Conservation (phyloP, 2,888 invertebrate species). For the Cheilosia grossa region DNA sequence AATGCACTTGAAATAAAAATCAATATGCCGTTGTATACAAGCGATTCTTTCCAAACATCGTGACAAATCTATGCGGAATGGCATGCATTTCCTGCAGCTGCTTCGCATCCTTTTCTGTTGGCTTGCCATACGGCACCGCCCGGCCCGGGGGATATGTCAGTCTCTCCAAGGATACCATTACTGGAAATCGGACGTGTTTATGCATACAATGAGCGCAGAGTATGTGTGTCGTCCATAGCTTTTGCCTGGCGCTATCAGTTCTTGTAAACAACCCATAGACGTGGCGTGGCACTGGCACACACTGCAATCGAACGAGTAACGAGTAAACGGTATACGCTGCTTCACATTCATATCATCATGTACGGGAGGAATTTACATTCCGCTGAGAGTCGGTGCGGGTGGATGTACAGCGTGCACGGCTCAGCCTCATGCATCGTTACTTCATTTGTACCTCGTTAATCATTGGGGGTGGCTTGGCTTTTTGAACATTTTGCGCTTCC, state of each 20-base stretch:
- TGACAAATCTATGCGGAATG: conserved; percentile 42
- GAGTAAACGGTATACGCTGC: conserved; percentile 38
- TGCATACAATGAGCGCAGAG: conserved; percentile 62
- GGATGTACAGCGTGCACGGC: conserved; percentile 1
- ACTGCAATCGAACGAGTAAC: conserved; percentile 22
- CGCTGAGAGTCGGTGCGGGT: background rate
- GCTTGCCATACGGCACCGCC: conserved; percentile 12
- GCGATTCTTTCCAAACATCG: conserved; percentile 29
- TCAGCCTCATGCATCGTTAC: conserved; percentile 30
- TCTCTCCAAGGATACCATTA: conserved; percentile 66
- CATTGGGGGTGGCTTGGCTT: conserved; percentile 28
- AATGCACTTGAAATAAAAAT: conserved; percentile 65
- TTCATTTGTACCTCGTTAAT: conserved; percentile 66
- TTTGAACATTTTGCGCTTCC: conserved; percentile 38
- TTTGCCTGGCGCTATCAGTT: conserved; percentile 42
- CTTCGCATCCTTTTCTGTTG: conserved; percentile 45
- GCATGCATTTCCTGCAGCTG: conserved; percentile 61
- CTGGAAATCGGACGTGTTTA: conserved; percentile 68
- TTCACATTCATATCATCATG: conserved; percentile 26
- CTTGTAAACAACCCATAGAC: conserved; percentile 62
- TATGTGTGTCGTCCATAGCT: conserved; percentile 20
- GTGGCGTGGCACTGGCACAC: conserved; percentile 43
- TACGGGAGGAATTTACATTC: background rate
- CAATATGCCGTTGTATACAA: conserved; percentile 46
- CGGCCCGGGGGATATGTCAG: conserved; percentile 41